Conservation (phyloP, 2,113 vertebrate species). For the Microcebus murinus region DNA sequence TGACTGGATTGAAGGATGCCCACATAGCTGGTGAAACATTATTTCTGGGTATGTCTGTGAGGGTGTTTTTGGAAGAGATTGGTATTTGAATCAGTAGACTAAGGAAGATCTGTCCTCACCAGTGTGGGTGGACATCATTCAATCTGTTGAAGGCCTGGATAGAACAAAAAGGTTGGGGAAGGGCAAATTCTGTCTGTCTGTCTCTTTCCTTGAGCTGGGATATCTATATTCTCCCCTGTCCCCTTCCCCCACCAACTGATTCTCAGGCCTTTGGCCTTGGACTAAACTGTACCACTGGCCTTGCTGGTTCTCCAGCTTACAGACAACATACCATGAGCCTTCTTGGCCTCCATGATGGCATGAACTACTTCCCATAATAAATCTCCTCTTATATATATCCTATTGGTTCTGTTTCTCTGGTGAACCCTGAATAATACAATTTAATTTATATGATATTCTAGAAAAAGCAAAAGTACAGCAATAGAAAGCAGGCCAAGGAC, state of each 20-base stretch:
- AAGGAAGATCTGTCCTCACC: neutral
- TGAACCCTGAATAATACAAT: neutral
- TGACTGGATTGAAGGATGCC: neutral
- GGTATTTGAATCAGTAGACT: neutral
- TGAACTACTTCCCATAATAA: neutral
- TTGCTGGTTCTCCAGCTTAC: neutral
- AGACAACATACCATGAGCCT: neutral
- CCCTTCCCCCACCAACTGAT: neutral
- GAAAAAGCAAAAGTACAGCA: neutral
- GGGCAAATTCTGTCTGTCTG: neutral
- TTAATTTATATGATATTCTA: neutral
- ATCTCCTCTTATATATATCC: neutral
- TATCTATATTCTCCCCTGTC: neutral
- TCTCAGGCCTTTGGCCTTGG: neutral
- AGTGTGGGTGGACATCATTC: neutral
- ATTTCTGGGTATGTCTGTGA: neutral
- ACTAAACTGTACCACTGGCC: neutral
- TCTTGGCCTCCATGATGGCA: neutral
- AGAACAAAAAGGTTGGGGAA: neutral
- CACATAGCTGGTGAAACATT: neutral
- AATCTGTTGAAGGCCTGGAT: neutral
- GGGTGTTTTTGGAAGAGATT: neutral
- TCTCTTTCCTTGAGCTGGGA: neutral
- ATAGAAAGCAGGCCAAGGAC: neutral
- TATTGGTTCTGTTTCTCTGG: neutral